These are phyloP conservation scores for Nibea coibor DNA, from an alignment of 2,113 vertebrate genomes.

Conservation along the genomic window DNA sequence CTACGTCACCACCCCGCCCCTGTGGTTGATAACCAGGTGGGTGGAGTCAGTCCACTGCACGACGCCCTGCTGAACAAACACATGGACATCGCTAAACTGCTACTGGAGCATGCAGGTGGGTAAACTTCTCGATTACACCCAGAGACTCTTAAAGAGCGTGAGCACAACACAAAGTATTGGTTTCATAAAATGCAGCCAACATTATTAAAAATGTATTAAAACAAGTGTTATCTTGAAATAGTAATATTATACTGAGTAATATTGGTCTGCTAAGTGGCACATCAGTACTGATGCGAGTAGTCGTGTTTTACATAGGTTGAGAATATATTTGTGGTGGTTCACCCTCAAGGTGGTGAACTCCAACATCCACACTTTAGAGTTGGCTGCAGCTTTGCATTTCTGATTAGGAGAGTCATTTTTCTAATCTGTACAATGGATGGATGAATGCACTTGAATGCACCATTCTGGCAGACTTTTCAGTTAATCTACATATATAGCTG, in stretches of 20 bases:
- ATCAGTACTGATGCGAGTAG: neutral
- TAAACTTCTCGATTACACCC: constrained; percentile 26
- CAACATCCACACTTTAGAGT: neutral
- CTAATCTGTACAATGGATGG: neutral
- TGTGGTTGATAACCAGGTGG: constrained; percentile 90
- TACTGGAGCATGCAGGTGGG: constrained; percentile 91
- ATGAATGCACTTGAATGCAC: neutral
- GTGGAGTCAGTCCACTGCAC: constrained; percentile 94
- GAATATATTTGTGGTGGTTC: neutral
- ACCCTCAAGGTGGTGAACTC: neutral
- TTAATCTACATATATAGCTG: neutral
- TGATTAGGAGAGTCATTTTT: neutral
- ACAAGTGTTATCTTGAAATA: neutral
- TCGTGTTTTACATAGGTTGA: neutral
- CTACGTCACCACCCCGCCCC: constrained; percentile 89
- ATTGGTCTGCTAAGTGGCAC: neutral
- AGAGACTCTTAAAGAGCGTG: neutral
- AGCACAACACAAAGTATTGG: neutral
- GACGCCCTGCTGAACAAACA: constrained; percentile 93
- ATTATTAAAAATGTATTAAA: neutral
- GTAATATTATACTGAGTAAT: neutral
- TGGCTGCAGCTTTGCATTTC: neutral
- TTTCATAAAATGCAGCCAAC: neutral
- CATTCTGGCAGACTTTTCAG: neutral
- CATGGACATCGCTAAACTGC: constrained; percentile 91